These are phyloP conservation scores for Phocoena sinus DNA, from an alignment of 2,113 vertebrate genomes.

Conservation along the genomic window DNA sequence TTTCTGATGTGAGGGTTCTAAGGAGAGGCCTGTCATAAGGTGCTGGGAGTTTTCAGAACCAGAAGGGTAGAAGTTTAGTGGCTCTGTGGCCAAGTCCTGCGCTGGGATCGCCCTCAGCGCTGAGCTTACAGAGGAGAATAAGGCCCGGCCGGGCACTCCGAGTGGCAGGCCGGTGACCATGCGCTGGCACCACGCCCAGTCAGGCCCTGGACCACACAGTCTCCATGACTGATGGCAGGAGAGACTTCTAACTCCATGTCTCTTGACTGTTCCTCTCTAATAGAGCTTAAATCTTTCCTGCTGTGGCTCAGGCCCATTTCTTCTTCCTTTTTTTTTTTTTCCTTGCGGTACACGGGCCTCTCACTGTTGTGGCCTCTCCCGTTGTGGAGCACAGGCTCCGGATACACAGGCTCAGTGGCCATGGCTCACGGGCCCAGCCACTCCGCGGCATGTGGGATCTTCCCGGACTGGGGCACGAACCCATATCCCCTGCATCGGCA, in stretches of 20 bases:
- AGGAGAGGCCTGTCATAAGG: not conserved
- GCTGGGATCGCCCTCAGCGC: not conserved
- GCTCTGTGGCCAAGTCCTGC: not conserved
- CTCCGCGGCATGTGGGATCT: too few species aligned
- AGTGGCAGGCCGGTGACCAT: accelerated
- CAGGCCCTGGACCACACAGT: accelerated
- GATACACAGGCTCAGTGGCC: too few species aligned
- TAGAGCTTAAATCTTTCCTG: not conserved
- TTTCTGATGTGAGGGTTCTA: not conserved
- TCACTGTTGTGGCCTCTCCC: too few species aligned
- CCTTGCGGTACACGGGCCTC: too few species aligned
- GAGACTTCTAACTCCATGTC: not conserved
- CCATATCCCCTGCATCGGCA: too few species aligned
- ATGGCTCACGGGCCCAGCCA: too few species aligned
- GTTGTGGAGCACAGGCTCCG: too few species aligned
- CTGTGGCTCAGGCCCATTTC: not conserved
- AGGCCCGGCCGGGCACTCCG: not conserved
- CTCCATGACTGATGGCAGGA: not conserved
- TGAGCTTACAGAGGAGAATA: not conserved
- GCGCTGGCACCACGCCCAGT: accelerated
- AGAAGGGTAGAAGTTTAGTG: not conserved
- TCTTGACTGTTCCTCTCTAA: not conserved
- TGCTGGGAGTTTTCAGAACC: not conserved
- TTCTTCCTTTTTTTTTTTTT: not conserved
- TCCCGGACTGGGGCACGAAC: too few species aligned